Evolutionary conservation across 2,797 vertebrate genomes (phyloP), one percentile per base, ranked within the genome.

Genomic region (Trematomus bernacchii): DNA sequence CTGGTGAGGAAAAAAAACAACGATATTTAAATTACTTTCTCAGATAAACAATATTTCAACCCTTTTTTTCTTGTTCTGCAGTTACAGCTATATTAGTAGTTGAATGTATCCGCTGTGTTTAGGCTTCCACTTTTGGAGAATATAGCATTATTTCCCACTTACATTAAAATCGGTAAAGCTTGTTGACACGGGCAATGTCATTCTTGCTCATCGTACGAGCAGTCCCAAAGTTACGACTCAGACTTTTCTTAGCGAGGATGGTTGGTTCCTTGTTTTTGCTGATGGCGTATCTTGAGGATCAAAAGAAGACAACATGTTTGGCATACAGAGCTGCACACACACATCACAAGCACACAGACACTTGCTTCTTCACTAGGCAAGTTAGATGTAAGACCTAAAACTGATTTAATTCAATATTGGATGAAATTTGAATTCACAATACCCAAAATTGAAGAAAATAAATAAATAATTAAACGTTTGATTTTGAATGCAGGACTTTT

Each of bases 201-300:
- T 47, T 18, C 2, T 2, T 0, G 42, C 44, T 62, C 16, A 47
- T 47, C 43, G 6, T 0, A 11, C 0, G 3, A 44, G 23, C 23
- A 1, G 0, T 2, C 7, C 60, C 60, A 12, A 62, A 74, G 0
- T 0, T 0, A 0, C 18, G 47, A 10, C 14, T 11, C 0, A 59
- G 33, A 7, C 73, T 0, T 5, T 3, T 23, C n/a, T 3, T 82
- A 4, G 83, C 55, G 3, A 52, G 0, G 27, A 92, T 85, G 27
- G 91, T 92, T 1, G 84, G 82, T 3, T 1, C 0, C 0, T 76
- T 42, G 1, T 86, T 85, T n/a, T 11, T 82, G 47, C 84, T 80
- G 74, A 91, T 91, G 10, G 73, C 78, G 0, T 14, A 77, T 0
- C 89, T 92, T 27, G 3, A 74, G 12, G 21, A 58, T 21, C 15